A percentile compares a stretch with the other conserved stretches of the same genome.
phyloP scores from a whole-genome alignment of 2,888 invertebrate species.

The Corbicula japonica region DNA sequence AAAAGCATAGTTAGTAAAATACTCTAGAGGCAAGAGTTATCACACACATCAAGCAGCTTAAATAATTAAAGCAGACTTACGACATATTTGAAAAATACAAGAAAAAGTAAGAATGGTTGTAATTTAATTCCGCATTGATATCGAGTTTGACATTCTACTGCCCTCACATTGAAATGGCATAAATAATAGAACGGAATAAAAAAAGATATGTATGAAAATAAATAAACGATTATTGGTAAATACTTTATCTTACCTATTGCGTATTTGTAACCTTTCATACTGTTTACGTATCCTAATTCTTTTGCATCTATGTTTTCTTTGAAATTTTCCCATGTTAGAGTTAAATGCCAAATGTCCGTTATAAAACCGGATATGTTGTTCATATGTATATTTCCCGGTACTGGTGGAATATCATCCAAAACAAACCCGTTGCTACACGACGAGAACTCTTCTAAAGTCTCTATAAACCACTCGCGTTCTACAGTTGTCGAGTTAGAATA shows the following conservation, averaged over 20 bases:
- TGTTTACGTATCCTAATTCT: conserved; percentile 27
- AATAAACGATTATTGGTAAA: too few relatives aligned
- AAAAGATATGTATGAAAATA: neutral
- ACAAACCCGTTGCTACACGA: conserved; percentile 52
- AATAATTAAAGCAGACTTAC: neutral
- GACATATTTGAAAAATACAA: neutral
- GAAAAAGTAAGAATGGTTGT: neutral
- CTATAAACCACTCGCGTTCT: conserved; percentile 36
- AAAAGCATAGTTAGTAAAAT: neutral
- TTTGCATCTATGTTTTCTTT: conserved; percentile 28
- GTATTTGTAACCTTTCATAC: conserved; percentile 25
- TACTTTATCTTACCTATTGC: conserved; percentile 34
- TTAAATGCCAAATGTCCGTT: neutral
- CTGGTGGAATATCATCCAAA: conserved; percentile 43
- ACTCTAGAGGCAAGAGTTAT: neutral
- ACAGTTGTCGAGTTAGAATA: conserved; percentile 30
- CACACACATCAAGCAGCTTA: neutral
- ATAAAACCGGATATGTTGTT: conserved; percentile 30
- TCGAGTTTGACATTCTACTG: too few relatives aligned
- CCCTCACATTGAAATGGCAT: neutral
- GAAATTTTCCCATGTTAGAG: conserved; percentile 41
- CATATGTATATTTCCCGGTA: conserved; percentile 20
- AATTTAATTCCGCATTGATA: neutral
- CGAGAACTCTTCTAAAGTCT: conserved; percentile 19
- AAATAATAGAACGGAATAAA: neutral